Conservation (phyloP, 1,140 invertebrate genomes). For the Lepidurus couesii region DNA sequence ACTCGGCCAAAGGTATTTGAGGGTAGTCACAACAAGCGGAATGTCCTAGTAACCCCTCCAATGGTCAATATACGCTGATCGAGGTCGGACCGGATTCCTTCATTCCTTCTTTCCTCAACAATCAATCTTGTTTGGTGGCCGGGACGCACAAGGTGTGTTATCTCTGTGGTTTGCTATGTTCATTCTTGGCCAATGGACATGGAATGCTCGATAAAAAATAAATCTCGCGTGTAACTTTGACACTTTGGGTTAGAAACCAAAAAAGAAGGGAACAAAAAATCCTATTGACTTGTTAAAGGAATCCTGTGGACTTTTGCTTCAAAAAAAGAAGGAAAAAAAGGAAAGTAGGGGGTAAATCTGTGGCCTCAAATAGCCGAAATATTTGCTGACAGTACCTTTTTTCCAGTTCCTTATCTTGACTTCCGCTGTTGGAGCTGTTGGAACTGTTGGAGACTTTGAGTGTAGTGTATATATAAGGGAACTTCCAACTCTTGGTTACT, state of each 20-base stretch:
- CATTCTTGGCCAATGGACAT: not conserved
- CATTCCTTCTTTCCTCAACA: not conserved
- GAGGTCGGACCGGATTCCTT: not conserved
- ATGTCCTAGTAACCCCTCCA: not conserved
- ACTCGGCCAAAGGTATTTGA: not conserved
- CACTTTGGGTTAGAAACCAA: not conserved
- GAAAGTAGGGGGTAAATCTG: not conserved
- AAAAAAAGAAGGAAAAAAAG: not conserved
- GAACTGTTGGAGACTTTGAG: not conserved
- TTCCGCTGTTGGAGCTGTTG: not conserved
- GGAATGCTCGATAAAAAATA: not conserved
- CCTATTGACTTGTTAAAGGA: constrained; percentile 1
- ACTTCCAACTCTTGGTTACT: not conserved
- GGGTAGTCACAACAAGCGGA: not conserved
- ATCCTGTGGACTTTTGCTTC: not conserved
- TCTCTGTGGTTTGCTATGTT: not conserved
- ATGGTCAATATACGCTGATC: not conserved
- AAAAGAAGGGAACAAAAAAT: not conserved
- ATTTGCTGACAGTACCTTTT: not conserved
- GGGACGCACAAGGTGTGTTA: not conserved
- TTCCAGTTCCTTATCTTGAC: constrained; percentile 14
- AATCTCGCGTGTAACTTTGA: not conserved
- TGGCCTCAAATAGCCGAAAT: constrained; percentile 13
- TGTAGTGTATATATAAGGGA: not conserved
- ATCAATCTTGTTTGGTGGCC: not conserved